Base-by-base conservation (phyloP, 2,888 invertebrate genomes). In the Autographa pulchrina region DNA sequence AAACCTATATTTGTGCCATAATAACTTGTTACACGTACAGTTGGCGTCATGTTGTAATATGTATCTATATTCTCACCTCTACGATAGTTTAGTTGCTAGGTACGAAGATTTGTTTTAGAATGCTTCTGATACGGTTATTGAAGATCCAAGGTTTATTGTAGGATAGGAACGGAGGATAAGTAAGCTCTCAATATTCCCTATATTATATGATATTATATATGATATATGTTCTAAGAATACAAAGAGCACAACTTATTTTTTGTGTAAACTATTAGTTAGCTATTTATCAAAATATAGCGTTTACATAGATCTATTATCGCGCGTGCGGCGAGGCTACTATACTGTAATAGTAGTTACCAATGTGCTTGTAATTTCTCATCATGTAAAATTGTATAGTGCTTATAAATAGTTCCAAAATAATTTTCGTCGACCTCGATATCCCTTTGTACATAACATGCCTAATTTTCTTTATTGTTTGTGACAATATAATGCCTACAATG, bases 381-480 rank as follows among this genome's bases (percentile, higher is more conserved):
- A 90, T 93, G 92, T 94, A 93, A 92, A 93, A 89, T 91, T 94
- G 94, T 95, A 94, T 93, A 95, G 92, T 92, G 93, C 94, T 94
- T 93, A 92, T 92, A 92, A 92, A 91, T 92, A 92, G 79, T 83
- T 85, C 77, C 77, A 78, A 80, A 89, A 87, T 88, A 85, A 87
- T 89, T 90, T 89, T 88, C 82, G 83, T 83, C 75, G 82, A 86
- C 83, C 84, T 87, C 82, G 82, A 86, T 87, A 88, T 88, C 87
- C 90, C 90, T 92, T 88, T 94, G 93, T 95, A 95, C 89, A 95
- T 93, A 93, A 88, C 82, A 91, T 87, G 91, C 89, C 91, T 92
- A 89, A 87, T 90, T 76, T 91, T 90, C 83, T 91, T 90, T 91
- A 90, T 93, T 93, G 91, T 91, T 93, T 88, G 88, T 86, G 93